Evolutionary conservation across 2,113 vertebrate genomes (phyloP).

Genomic region (Asarcornis scutulata): DNA sequence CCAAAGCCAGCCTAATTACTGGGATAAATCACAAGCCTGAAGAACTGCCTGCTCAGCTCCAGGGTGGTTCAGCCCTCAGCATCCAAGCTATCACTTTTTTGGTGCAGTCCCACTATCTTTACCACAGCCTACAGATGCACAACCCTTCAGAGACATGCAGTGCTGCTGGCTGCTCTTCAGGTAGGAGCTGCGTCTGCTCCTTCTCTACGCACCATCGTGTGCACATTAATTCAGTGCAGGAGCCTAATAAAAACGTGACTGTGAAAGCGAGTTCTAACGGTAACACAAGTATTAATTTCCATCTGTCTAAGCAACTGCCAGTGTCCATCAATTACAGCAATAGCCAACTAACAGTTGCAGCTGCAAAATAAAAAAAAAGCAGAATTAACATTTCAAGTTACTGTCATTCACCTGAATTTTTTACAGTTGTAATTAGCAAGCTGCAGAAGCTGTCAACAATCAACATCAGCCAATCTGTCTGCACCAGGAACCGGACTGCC

Average conservation of each 20-base stretch:
- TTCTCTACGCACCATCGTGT: not conserved
- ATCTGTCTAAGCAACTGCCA: constrained; percentile 89
- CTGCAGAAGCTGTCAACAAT: constrained; percentile 76
- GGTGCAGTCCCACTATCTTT: not conserved
- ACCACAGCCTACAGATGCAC: fast-evolving
- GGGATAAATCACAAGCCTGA: not conserved
- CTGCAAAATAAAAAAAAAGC: constrained; percentile 77
- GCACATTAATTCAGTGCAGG: not conserved
- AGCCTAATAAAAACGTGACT: constrained; percentile 62
- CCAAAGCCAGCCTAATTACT: not conserved
- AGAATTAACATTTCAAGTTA: constrained; percentile 87
- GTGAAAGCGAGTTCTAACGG: constrained; percentile 81
- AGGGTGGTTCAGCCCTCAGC: fast-evolving
- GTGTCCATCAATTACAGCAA: constrained; percentile 90
- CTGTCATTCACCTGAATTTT: constrained; percentile 87
- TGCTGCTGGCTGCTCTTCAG: not conserved
- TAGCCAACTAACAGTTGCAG: constrained; percentile 87
- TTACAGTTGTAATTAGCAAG: constrained; percentile 85
- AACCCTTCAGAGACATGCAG: fast-evolving
- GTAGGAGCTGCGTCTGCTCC: not conserved
- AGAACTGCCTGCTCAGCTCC: not conserved
- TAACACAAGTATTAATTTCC: constrained; percentile 91
- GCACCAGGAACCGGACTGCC: not conserved
- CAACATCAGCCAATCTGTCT: constrained; percentile 71
- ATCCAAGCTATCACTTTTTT: too few species aligned